These are phyloP conservation scores for Tipula helvola DNA, from an alignment of 2,888 invertebrate species.

Conservation along the genomic window DNA sequence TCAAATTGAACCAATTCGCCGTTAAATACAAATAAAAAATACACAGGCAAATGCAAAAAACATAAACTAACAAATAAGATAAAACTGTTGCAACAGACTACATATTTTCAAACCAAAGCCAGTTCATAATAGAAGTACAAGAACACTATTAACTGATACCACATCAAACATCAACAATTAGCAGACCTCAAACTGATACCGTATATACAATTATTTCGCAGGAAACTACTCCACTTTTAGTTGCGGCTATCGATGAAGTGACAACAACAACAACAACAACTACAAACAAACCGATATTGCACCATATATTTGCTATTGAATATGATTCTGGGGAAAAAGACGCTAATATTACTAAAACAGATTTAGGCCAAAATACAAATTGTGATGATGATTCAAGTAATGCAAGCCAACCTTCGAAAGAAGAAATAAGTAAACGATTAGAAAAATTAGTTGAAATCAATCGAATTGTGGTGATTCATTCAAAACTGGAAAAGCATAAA, in stretches of 20 bases:
- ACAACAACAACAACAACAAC: constrained; percentile 21
- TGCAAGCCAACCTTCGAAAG: constrained; percentile 24
- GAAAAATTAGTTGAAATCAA: constrained; percentile 56
- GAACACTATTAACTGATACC: constrained; percentile 14
- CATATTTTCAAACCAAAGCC: too few species aligned
- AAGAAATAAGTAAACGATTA: constrained; percentile 35
- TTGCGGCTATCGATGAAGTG: constrained; percentile 23
- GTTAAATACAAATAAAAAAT: too few species aligned
- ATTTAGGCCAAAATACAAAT: neutral
- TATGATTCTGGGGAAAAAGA: constrained; percentile 18
- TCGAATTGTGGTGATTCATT: constrained; percentile 54
- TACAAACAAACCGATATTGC: constrained; percentile 29
- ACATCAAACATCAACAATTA: constrained; percentile 21
- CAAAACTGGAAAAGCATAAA: constrained; percentile 47
- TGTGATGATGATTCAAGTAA: constrained; percentile 18
- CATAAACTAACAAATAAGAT: too few species aligned
- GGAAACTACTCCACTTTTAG: constrained; percentile 27
- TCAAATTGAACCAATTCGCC: too few species aligned
- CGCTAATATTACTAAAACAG: neutral
- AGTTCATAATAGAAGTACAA: neutral
- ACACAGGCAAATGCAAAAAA: too few species aligned
- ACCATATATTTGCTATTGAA: constrained; percentile 39
- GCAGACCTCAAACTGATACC: constrained; percentile 20
- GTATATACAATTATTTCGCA: constrained; percentile 21
- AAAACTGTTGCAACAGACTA: too few species aligned